Percentiles rank a stretch among this genome's conserved stretches.
Conservation (phyloP, 2,113 vertebrate genomes). For the Anseranas semipalmata region DNA sequence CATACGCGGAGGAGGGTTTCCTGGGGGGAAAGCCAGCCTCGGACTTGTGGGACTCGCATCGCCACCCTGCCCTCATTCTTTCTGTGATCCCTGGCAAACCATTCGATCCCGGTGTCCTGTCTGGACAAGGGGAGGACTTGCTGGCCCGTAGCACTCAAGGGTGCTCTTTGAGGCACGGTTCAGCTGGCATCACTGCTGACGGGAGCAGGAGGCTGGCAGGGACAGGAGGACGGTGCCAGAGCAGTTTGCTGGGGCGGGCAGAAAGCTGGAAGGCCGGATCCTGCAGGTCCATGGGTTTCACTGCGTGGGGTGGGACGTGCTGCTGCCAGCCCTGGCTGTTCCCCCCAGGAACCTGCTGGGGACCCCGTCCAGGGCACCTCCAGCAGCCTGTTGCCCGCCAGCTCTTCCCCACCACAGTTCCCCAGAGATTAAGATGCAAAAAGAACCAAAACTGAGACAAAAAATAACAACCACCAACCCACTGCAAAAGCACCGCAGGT, state of each 20-base stretch:
- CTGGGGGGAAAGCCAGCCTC: background rate
- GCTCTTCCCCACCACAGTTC: background rate
- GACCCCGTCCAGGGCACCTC: background rate
- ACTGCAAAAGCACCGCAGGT: background rate
- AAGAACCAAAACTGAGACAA: background rate
- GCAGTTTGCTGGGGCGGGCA: too few relatives aligned
- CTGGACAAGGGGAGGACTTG: background rate
- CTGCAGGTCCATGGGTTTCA: background rate
- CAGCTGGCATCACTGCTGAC: fast-evolving
- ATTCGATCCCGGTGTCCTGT: background rate
- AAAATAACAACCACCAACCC: background rate
- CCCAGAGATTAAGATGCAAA: background rate
- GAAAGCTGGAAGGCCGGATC: background rate
- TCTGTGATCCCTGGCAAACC: background rate
- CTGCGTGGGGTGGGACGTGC: too few relatives aligned
- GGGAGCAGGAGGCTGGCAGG: background rate
- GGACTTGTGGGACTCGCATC: background rate
- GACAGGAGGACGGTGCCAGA: fast-evolving
- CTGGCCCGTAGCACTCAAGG: fast-evolving
- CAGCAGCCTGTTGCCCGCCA: background rate
- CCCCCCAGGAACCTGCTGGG: background rate
- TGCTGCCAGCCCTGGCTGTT: too few relatives aligned
- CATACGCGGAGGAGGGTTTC: background rate
- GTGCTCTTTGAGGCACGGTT: background rate
- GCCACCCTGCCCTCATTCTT: background rate